Evolutionary conservation across 1,140 invertebrate species (phyloP).

Genomic region (Conopomorpha cramerella): DNA sequence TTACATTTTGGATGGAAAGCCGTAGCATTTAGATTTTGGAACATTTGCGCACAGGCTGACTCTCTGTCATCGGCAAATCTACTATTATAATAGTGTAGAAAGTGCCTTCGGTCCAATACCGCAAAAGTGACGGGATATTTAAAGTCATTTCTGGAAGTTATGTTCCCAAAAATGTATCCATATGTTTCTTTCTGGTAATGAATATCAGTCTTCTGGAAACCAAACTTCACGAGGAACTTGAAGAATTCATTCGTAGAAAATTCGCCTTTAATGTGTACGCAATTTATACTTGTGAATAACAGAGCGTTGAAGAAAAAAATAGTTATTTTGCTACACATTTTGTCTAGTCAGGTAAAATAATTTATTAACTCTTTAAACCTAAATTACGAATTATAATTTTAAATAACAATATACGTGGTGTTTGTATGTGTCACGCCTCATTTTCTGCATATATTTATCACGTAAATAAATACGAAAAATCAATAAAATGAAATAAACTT

Average conservation of each 20-base stretch:
- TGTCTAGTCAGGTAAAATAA: too few relatives aligned
- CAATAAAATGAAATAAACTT: too few relatives aligned
- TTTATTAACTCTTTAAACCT: too few relatives aligned
- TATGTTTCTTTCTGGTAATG: constrained; percentile 79
- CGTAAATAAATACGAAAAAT: too few relatives aligned
- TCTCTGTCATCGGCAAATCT: constrained; percentile 65
- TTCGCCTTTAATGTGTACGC: constrained; percentile 38
- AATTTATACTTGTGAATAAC: constrained; percentile 15
- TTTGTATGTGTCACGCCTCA: too few relatives aligned
- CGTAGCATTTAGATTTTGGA: constrained; percentile 77
- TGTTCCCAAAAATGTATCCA: constrained; percentile 95
- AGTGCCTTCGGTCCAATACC: constrained; percentile 84
- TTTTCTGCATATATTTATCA: too few relatives aligned
- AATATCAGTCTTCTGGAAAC: constrained; percentile 93
- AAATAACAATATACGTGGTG: too few relatives aligned
- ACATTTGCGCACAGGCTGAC: constrained; percentile 81
- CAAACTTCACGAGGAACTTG: constrained; percentile 92
- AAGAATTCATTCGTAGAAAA: constrained; percentile 71
- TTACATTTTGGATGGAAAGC: constrained; percentile 85
- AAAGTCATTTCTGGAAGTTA: constrained; percentile 73
- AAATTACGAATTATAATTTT: too few relatives aligned
- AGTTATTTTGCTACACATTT: constrained; percentile 18
- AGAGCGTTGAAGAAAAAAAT: constrained; percentile 28
- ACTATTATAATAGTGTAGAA: constrained; percentile 88
- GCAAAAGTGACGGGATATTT: constrained; percentile 79